Conservation (phyloP, 2,797 vertebrate genomes). For the Remorina albescens region DNA sequence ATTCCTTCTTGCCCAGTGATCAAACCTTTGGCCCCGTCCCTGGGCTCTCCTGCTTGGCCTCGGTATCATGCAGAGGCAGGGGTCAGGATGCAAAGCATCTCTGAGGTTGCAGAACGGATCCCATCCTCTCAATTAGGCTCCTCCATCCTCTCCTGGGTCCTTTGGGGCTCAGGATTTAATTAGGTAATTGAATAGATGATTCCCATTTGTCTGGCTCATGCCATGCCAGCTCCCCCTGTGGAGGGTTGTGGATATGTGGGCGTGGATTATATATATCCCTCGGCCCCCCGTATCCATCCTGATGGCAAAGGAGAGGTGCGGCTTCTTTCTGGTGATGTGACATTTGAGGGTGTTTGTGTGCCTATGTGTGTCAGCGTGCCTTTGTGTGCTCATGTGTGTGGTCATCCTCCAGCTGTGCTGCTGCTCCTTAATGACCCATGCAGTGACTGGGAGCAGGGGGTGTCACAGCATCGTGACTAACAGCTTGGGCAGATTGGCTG, state of each 20-base stretch:
- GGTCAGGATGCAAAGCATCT: constrained; percentile 60
- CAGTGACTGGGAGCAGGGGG: constrained; percentile 66
- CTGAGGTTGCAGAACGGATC: constrained; percentile 33
- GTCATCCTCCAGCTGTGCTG: constrained; percentile 61
- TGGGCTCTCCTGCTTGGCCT: constrained; percentile 35
- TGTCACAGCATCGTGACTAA: constrained; percentile 77
- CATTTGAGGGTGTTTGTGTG: constrained; percentile 44
- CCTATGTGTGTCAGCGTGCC: constrained; percentile 37
- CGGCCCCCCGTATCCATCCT: constrained; percentile 34
- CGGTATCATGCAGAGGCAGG: constrained; percentile 31
- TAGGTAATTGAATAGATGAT: constrained; percentile 73
- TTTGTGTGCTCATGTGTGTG: constrained; percentile 41
- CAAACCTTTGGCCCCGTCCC: constrained; percentile 46
- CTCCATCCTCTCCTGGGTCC: constrained; percentile 38
- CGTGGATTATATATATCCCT: constrained; percentile 32
- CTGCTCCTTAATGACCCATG: constrained; percentile 79
- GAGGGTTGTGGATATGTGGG: constrained; percentile 31
- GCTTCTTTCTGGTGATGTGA: constrained; percentile 43
- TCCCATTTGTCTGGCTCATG: constrained; percentile 54
- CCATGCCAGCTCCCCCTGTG: constrained; percentile 43
- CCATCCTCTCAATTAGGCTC: constrained; percentile 64
- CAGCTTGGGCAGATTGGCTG: constrained; percentile 68
- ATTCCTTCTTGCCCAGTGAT: constrained; percentile 51
- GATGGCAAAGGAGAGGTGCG: constrained; percentile 23
- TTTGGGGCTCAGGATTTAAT: constrained; percentile 61